Conservation (phyloP, 2,888 invertebrate species). For the Celastrina argiolus region DNA sequence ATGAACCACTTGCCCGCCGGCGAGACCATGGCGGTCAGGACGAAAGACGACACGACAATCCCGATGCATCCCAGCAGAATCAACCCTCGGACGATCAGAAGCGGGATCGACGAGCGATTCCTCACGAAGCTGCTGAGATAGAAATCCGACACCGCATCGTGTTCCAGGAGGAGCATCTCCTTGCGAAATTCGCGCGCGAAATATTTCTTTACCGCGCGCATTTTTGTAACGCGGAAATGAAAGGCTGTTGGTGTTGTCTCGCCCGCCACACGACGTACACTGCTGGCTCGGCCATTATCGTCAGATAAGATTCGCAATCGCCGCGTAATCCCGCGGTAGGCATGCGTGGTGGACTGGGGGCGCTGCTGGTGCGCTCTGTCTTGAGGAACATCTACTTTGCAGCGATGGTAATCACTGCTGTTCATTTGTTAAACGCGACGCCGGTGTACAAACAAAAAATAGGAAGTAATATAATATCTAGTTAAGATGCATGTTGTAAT, state of each 20-base stretch:
- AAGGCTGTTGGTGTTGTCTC: background rate
- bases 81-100: conserved; percentile 47
- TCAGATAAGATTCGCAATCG: conserved; percentile 25
- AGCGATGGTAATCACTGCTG: too few relatives aligned
- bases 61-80: conserved; percentile 50
- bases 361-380: too few relatives aligned
- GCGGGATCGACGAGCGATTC: conserved; percentile 47
- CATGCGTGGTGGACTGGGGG: background rate
- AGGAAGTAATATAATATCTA: too few relatives aligned
- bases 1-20: conserved; percentile 50
- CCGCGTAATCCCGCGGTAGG: background rate
- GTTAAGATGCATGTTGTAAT: too few relatives aligned
- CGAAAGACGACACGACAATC: conserved; percentile 48
- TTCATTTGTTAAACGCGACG: too few relatives aligned
- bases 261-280: conserved; percentile 1
- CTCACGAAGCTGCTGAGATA: conserved; percentile 52
- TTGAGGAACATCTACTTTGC: too few relatives aligned
- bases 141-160: conserved; percentile 52
- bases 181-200: conserved; percentile 48
- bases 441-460: too few relatives aligned
- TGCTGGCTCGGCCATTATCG: background rate
- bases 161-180: conserved; percentile 46
- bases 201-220: conserved; percentile 51
- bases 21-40: conserved; percentile 36
- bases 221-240: conserved; percentile 36